Conservation (phyloP, 2,888 invertebrate species). For the Cremastobaeus sp. region DNA sequence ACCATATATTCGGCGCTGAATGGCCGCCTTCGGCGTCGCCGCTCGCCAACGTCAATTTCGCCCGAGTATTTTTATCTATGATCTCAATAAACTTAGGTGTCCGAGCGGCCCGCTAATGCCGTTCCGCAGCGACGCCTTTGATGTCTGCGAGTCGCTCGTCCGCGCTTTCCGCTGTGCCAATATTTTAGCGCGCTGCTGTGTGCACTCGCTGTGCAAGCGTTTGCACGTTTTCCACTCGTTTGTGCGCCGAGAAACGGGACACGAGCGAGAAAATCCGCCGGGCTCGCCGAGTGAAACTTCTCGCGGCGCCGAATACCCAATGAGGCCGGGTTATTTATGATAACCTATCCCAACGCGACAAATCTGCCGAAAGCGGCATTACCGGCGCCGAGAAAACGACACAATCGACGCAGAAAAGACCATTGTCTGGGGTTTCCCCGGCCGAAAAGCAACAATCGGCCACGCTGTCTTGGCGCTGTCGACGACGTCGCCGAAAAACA, state of each 20-base stretch:
- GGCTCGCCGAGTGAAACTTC: too few species aligned
- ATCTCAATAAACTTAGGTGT: conserved; percentile 39
- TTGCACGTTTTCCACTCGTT: too few species aligned
- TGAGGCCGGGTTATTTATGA: conserved; percentile 11
- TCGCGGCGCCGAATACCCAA: too few species aligned
- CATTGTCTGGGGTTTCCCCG: not conserved
- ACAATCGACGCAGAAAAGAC: too few species aligned
- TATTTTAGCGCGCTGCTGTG: not conserved
- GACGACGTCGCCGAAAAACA: not conserved
- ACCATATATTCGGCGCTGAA: conserved; percentile 12
- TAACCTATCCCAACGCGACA: conserved; percentile 18
- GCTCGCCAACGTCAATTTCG: conserved; percentile 9
- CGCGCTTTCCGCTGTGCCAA: not conserved
- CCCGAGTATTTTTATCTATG: conserved; percentile 32
- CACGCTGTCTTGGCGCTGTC: not conserved
- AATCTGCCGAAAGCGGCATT: not conserved
- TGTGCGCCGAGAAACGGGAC: too few species aligned
- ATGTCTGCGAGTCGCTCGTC: conserved; percentile 14
- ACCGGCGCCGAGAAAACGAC: too few species aligned
- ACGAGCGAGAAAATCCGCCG: too few species aligned
- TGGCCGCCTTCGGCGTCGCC: conserved; percentile 17
- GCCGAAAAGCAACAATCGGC: conserved; percentile 19
- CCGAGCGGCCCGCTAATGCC: conserved; percentile 30
- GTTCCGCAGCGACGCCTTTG: conserved; percentile 25
- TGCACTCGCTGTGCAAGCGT: too few species aligned